Conservation (phyloP, 2,113 vertebrate species). For the Oncorhynchus mykiss region DNA sequence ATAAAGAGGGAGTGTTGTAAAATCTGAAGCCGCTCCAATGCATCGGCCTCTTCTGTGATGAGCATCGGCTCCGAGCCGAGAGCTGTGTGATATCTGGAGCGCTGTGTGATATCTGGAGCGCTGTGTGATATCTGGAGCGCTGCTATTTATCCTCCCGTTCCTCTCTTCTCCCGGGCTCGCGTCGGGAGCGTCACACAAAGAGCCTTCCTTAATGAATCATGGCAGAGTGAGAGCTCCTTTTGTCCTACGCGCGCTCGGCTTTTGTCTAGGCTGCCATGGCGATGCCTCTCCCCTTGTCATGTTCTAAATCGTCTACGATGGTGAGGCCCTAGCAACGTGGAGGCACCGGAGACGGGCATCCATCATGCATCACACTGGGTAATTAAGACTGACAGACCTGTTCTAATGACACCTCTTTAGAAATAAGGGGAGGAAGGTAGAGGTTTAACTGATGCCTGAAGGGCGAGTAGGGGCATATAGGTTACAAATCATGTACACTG, state of each 20-base stretch:
- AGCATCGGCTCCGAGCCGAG: not conserved
- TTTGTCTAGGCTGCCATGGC: constrained; percentile 3
- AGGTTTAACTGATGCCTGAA: not conserved
- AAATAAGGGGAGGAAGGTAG: not conserved
- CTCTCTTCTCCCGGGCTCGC: not conserved
- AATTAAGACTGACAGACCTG: not conserved
- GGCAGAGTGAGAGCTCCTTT: not conserved
- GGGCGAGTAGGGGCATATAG: not conserved
- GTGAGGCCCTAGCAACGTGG: not conserved
- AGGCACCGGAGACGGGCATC: not conserved
- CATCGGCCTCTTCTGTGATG: not conserved
- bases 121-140: not conserved
- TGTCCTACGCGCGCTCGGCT: not conserved
- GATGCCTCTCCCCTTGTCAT: not conserved
- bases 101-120: not conserved
- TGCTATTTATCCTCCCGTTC: not conserved
- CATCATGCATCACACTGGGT: too few relatives aligned
- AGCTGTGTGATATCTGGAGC: not conserved
- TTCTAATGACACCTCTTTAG: not conserved
- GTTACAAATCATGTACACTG: too few relatives aligned
- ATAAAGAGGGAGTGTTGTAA: not conserved
- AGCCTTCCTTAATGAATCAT: constrained; percentile 7
- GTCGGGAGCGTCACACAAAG: not conserved
- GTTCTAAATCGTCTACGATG: not conserved
- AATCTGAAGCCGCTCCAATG: not conserved